These are phyloP conservation scores for Philhelius pedissequus DNA, from an alignment of 2,888 invertebrate species.

Conservation along the genomic window DNA sequence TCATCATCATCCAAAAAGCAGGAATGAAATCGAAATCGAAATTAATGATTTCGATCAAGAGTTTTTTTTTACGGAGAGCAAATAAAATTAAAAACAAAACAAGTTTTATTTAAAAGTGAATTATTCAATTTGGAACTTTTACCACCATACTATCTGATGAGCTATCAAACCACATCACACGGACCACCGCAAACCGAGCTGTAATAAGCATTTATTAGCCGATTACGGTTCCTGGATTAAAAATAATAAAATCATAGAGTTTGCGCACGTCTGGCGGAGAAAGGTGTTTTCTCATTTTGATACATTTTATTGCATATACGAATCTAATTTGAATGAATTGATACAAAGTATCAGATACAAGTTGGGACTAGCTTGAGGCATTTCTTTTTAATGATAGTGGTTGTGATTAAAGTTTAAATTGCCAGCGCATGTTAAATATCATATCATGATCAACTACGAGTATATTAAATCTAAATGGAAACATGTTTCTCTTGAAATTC, in stretches of 20 bases:
- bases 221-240: slow-evolving; percentile 53
- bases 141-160: neutral
- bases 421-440: neutral
- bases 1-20: neutral
- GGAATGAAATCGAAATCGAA: neutral
- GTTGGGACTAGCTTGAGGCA: neutral
- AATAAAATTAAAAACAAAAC: neutral
- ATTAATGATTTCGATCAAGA: neutral
- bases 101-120: neutral
- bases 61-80: neutral
- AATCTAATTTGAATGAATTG: neutral
- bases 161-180: slow-evolving; percentile 16
- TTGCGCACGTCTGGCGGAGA: slow-evolving; percentile 48
- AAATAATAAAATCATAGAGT: slow-evolving; percentile 22
- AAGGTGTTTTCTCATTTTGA: slow-evolving; percentile 38
- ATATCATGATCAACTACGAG: neutral
- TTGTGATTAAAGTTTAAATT: neutral
- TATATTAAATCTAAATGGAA: neutral
- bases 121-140: slow-evolving; percentile 1
- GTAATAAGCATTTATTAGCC: slow-evolving; percentile 38
- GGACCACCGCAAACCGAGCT: neutral
- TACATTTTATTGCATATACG: neutral
- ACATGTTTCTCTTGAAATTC: neutral
- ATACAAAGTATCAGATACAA: slow-evolving; percentile 2
- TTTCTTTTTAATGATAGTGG: neutral